These are phyloP conservation scores for Saccostrea glomerata DNA, from an alignment of 1,140 invertebrate genomes.

Conservation along the genomic window DNA sequence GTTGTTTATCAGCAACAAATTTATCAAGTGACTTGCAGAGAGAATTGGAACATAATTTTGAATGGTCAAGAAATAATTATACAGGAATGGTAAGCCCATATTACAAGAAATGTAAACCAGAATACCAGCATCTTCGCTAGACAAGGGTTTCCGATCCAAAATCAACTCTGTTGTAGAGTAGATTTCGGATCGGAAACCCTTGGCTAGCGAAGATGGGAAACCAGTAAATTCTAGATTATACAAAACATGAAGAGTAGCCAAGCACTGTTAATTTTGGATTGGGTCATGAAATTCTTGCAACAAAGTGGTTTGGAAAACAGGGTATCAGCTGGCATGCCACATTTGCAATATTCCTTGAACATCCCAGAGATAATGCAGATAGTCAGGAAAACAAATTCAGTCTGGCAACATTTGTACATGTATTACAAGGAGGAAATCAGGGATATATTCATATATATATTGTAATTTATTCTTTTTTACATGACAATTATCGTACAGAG, in stretches of 20 bases:
- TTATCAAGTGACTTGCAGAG: no score
- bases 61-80: background rate
- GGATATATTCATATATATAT: no score
- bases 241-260: background rate
- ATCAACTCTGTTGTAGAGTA: no score
- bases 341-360: background rate
- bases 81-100: constrained; percentile 16
- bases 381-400: background rate
- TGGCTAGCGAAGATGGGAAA: no score
- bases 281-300: constrained; percentile 42
- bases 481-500: no score
- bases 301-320: constrained; percentile 42
- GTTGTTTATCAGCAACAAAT: background rate
- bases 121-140: no score
- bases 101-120: constrained; percentile 42
- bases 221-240: background rate
- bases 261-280: constrained; percentile 17
- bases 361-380: background rate
- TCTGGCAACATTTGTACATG: constrained; percentile 17
- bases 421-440: constrained; percentile 41
- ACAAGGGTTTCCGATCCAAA: no score
- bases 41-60: background rate
- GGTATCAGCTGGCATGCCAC: constrained; percentile 30
- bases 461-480: no score
- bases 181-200: no score